Base-by-base conservation (phyloP, 1,140 invertebrate genomes). In the Stenopsyche tienmushanensis region DNA sequence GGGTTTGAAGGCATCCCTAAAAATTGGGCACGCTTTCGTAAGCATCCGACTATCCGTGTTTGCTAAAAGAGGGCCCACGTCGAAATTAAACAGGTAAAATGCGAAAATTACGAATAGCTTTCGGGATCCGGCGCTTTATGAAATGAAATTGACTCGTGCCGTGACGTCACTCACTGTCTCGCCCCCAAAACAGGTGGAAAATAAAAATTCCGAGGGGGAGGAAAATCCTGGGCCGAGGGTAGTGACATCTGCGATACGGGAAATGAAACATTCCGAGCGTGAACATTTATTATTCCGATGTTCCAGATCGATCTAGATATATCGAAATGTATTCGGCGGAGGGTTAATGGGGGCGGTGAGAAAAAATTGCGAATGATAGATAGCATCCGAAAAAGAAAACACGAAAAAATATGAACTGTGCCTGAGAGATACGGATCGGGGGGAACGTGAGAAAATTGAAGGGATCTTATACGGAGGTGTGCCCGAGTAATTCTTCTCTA, bases 201-300 rank as follows among this genome's bases (percentile, higher is more conserved):
- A 47, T 34, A 34, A 34, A 34, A 34, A 34, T 34, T n/a, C n/a
- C n/a, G n/a, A n/a, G 29, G n/a, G 29, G 29, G 29, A 34, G 5
- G 5, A 13, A 34, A 34, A 34, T 8, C 17, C 44, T 15, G 5
- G 17, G 44, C 10, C 5, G 10, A 5, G 7, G 10, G 44, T 15
- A 47, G 10, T 15, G 10, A 47, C 44, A 47, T 47, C 44, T 47
- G 44, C 44, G 44, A 47, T 47, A 47, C 44, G 44, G 44, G 44
- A 47, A 13, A 47, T 47, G 44, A 47, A 47, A 47, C 44, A 18
- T 47, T 47, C 44, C 44, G 7, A 47, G 44, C 44, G 44, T 47
- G 44, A 47, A 47, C 44, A 47, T 47, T 18, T 47, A 47, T 47
- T 47, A 47, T 47, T 47, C 44, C 44, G 44, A 47, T 34, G 29